Base-by-base conservation (phyloP, 2,113 vertebrate species). In the Ia io region DNA sequence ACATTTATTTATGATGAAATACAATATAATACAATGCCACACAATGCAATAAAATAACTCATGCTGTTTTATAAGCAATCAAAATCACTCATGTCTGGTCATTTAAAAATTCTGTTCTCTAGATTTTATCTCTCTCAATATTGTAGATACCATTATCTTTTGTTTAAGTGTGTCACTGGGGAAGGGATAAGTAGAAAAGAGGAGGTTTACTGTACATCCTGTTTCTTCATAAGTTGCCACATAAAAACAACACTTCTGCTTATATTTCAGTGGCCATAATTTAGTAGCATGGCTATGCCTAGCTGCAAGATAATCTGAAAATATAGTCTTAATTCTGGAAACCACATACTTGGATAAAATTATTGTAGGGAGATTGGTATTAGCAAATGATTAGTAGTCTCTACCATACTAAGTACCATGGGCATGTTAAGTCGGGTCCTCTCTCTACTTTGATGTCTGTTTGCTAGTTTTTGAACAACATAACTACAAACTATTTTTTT, bases 51-150 rank as follows among this genome's bases (percentile, higher is more conserved):
- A 44, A 61, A 84, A 37, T 35, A 67, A 49, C 3, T 6, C 67
- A 61, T 16, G 7, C 9, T 59, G 0, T 37, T 85, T 73, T 71
- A 70, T 61, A 95, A 90, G 16, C 9, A 83, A 23, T 51, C 9
- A 32, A 28, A 0, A 73, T 89, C 2, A 28, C 1, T 4, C 18
- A 16, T 28, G 56, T 2, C 1, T 63, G 11, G 2, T 9, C 18
- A 47, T 88, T 91, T 90, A 80, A 69, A 87, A 71, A 69, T 78
- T 59, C 3, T 61, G 1, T 35, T 85, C 23, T 82, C 37, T 80
- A 82, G 17, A n/a, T 77, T 77, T 77, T n/a, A 32, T 77, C 30
- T n/a, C 44, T n/a, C 28, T 82, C 22, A 25, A 42, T 44, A 63
- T 44, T 61, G 32, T 61, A 53, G 16, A 90, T 59, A 47, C 12